Evolutionary conservation across 2,797 vertebrate species (phyloP).

Genomic region (Micropoecilia bifurca): DNA sequence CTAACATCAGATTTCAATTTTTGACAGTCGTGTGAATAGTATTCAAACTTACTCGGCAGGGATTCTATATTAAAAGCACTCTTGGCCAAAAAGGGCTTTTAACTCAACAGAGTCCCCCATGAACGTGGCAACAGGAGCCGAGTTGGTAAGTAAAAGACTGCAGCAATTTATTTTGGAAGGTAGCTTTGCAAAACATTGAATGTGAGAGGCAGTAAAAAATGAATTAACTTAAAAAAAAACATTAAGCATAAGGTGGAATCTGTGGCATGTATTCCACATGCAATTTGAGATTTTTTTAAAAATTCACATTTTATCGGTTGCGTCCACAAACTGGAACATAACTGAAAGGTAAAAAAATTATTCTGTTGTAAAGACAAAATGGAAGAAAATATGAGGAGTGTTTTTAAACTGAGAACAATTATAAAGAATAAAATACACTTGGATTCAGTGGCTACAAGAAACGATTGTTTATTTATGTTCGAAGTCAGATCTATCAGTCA

Average conservation of each 20-base stretch:
- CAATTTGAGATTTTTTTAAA: background rate
- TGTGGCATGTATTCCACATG: background rate
- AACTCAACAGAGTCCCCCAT: constrained; percentile 37
- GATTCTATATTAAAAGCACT: constrained; percentile 56
- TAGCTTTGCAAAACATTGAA: background rate
- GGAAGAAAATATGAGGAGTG: background rate
- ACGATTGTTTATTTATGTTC: background rate
- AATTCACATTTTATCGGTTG: background rate
- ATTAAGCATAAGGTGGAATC: background rate
- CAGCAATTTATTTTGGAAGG: background rate
- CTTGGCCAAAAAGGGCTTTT: constrained; percentile 63
- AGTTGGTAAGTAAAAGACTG: constrained; percentile 22
- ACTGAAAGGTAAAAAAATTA: background rate
- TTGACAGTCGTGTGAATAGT: constrained; percentile 63
- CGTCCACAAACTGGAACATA: background rate
- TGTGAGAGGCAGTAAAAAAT: background rate
- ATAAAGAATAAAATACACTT: background rate
- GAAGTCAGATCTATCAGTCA: background rate
- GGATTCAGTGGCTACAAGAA: background rate
- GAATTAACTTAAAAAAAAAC: background rate
- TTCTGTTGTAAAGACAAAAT: background rate
- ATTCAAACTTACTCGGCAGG: constrained; percentile 62
- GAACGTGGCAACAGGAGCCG: constrained; percentile 18
- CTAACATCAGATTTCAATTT: constrained; percentile 55
- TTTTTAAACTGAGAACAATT: background rate